Evolutionary conservation across 1,140 invertebrate species (phyloP), one percentile per base, ranked within the genome.

Genomic region (Cyphomyrmex costatus): DNA sequence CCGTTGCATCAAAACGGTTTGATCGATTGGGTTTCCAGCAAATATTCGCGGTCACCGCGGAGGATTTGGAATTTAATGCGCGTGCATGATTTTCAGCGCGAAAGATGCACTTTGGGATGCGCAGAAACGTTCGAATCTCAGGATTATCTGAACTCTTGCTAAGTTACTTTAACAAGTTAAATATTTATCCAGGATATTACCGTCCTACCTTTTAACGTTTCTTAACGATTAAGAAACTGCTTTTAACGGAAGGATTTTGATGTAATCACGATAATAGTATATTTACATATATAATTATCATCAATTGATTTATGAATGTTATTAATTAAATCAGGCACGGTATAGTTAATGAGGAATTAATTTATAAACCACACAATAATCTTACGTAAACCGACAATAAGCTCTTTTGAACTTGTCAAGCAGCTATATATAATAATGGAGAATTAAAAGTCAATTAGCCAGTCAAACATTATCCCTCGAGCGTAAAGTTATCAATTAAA

Each of bases 1-100:
- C 63, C 74, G 56, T 78, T 60, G 84, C 87, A 89, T 89, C 68
- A 77, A 86, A 86, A 76, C 65, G 65, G 58, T 82, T 86, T 80
- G 88, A 89, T 89, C 84, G 77, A 89, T 86, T 89, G 33, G 56
- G 24, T 51, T 89, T 24, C 42, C 30, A 42, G 36, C 77, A 83
- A 89, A 89, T 71, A 53, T 14, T 56, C 77, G 76, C 85, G 33
- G 46, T 56, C 66, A 71, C 73, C 63, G 33, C 16, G 33, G 56
- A 58, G 8, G 24, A 16, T 27, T 53, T 56, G 33, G 16, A 30
- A 51, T 19, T 12, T 2, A 1, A 83, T 76, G 78, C 68, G 30
- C 36, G 68, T 74, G 60, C 77, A 89, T 49, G 85, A 79, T 78
- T 68, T 70, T 68, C 19, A 33, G n/a, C 27, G 30, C 33, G 27